phyloP scores from a whole-genome alignment of 1,140 invertebrate species.

The Doryteuthis pealeii region DNA sequence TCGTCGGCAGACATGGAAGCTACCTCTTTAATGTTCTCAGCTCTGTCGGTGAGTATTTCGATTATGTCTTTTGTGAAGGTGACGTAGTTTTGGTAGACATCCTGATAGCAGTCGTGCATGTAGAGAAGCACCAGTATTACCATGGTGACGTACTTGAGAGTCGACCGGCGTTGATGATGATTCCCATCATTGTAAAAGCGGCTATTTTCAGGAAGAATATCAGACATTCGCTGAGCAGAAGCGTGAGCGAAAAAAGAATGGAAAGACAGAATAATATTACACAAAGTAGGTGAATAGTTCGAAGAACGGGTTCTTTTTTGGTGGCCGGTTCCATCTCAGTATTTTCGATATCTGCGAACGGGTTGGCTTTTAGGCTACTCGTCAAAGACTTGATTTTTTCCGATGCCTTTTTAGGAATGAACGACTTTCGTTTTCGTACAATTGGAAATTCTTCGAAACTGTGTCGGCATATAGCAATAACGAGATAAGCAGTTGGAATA shows the following conservation, averaged over 20 bases:
- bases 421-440: neutral
- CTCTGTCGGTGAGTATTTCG: conserved; percentile 53
- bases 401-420: neutral
- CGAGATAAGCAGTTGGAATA: conserved; percentile 51
- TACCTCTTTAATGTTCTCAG: conserved; percentile 53
- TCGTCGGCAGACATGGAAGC: conserved; percentile 51
- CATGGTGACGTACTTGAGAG: conserved; percentile 55
- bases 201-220: conserved; percentile 52
- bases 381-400: neutral
- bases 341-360: neutral
- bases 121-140: conserved; percentile 54
- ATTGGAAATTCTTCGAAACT: neutral
- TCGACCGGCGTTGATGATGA: conserved; percentile 57
- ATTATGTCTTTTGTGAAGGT: conserved; percentile 54
- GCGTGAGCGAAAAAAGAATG: conserved; percentile 44
- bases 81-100: conserved; percentile 57
- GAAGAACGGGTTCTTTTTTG: conserved; percentile 29
- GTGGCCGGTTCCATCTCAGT: neutral
- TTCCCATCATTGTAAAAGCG: conserved; percentile 58
- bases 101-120: conserved; percentile 58
- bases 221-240: conserved; percentile 49
- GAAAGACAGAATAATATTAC: conserved; percentile 45
- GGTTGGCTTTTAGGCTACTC: neutral
- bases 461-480: neutral
- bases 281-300: conserved; percentile 22